A percentile compares a stretch with the other conserved stretches of the same genome.
Evolutionary conservation across 1,140 invertebrate genomes (phyloP).

Genomic region (Drosophila setifemur): DNA sequence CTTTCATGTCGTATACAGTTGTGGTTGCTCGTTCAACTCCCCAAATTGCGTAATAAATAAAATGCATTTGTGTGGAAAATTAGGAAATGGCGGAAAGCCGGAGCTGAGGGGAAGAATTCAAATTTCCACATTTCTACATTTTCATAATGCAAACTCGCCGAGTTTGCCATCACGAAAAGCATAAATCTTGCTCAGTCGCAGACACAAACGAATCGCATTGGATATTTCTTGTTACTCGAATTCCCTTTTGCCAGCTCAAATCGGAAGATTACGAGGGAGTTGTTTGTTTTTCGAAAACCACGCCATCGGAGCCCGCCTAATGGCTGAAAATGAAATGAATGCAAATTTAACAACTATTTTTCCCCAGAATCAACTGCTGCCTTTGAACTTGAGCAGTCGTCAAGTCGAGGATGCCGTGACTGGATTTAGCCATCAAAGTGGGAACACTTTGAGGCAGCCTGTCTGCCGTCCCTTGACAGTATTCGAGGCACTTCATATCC

Average conservation of each 20-base stretch:
- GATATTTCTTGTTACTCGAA: constrained; percentile 39
- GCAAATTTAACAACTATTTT: constrained; percentile 38
- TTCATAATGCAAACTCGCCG: constrained; percentile 17
- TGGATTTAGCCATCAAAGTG: constrained; percentile 2
- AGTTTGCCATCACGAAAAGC: constrained; percentile 29
- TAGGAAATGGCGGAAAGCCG: constrained; percentile 43
- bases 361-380: neutral
- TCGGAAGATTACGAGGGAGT: constrained; percentile 29
- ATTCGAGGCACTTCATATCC: constrained; percentile 38
- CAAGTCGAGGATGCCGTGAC: neutral
- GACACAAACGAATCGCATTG: constrained; percentile 64
- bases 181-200: constrained; percentile 60
- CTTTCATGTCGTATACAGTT: constrained; percentile 36
- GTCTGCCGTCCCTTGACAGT: neutral
- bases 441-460: neutral
- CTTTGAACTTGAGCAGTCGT: constrained; percentile 9
- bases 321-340: constrained; percentile 35
- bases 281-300: constrained; percentile 19
- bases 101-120: constrained; percentile 37
- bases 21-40: constrained; percentile 42
- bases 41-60: constrained; percentile 71
- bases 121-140: constrained; percentile 46
- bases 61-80: constrained; percentile 73
- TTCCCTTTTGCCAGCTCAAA: constrained; percentile 22
- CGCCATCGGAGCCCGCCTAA: neutral